Conservation (phyloP, 37 sponge, comb jelly and placozoan genomes). For the Diacarnus erythraeanus region DNA sequence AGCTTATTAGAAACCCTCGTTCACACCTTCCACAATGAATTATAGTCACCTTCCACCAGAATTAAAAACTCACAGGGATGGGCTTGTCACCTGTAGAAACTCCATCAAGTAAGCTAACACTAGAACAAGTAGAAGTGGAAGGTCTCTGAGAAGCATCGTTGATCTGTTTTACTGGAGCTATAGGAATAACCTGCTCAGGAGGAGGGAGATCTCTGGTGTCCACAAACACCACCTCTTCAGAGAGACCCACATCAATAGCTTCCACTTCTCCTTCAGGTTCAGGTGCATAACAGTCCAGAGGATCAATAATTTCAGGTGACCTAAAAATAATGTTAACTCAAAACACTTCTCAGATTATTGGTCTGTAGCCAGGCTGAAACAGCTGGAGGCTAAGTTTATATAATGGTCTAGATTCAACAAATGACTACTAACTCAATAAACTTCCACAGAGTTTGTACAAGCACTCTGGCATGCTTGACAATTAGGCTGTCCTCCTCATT, state of each 20-base stretch:
- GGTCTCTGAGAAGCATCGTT: neutral
- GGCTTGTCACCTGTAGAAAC: neutral
- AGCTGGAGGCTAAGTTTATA: neutral
- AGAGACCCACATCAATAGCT: neutral
- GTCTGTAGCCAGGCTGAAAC: neutral
- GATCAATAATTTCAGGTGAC: conserved; percentile 13
- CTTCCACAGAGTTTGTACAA: conserved; percentile 50
- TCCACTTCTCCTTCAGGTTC: conserved; percentile 20
- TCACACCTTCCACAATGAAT: too few species aligned
- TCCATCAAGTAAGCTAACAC: neutral
- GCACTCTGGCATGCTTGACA: conserved; percentile 47
- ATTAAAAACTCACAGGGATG: too few species aligned
- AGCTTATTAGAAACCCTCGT: too few species aligned
- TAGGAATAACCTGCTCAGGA: conserved; percentile 1
- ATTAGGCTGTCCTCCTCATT: conserved; percentile 78
- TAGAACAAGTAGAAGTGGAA: neutral
- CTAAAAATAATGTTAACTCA: neutral
- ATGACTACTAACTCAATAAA: conserved; percentile 57
- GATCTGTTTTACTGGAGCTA: neutral
- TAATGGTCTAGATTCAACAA: neutral
- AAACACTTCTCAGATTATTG: too few species aligned
- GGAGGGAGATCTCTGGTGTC: neutral
- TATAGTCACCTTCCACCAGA: too few species aligned
- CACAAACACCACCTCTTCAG: conserved; percentile 9
- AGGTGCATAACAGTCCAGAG: conserved; percentile 28